Evolutionary conservation across 2,113 vertebrate genomes (phyloP).

Genomic region (Microtus ochrogaster): DNA sequence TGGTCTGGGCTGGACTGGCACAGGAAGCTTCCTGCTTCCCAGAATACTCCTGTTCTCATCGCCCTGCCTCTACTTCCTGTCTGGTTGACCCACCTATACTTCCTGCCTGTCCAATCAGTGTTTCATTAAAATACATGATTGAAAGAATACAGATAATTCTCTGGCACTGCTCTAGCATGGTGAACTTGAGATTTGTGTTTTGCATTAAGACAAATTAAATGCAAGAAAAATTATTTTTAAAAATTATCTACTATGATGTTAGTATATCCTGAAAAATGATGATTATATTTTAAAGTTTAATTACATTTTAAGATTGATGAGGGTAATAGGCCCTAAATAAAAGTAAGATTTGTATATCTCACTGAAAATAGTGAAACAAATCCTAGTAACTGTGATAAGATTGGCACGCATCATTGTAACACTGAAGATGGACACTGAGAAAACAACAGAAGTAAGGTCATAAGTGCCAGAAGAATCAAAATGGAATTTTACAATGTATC

Average conservation of each 20-base stretch:
- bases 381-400: neutral
- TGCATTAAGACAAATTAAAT: conserved; percentile 38
- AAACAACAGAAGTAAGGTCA: neutral
- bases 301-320: neutral
- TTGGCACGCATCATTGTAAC: neutral
- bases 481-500: neutral
- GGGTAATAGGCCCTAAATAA: neutral
- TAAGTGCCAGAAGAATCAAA: neutral
- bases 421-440: neutral
- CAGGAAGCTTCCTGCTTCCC: too few species aligned
- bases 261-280: conserved; percentile 28
- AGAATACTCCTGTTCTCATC: too few species aligned
- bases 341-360: neutral
- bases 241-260: neutral
- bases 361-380: conserved; percentile 8
- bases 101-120: too few species aligned
- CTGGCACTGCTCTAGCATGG: neutral
- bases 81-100: too few species aligned
- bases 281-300: neutral
- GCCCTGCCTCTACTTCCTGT: too few species aligned
- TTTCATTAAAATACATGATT: too few species aligned
- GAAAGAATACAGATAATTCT: too few species aligned
- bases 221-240: neutral
- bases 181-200: conserved; percentile 16
- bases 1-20: too few species aligned